Base-by-base conservation (phyloP, 2,888 invertebrate species). In the Drosophila paracracens region DNA sequence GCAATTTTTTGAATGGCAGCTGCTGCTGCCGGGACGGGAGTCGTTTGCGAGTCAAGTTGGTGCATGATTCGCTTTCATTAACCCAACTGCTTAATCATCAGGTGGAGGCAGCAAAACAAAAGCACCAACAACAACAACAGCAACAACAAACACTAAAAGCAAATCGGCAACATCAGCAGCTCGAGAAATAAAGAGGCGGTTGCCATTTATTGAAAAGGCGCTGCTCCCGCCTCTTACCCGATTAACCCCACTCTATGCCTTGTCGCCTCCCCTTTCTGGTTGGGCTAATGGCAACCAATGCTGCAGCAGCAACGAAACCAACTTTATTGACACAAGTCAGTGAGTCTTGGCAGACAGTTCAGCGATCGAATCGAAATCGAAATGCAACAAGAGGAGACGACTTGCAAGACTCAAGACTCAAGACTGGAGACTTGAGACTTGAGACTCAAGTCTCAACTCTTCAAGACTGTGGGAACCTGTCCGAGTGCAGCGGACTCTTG, bases 41-140 rank as follows among this genome's bases (percentile, higher is more conserved):
- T 63, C 57, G 67, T 35, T 62, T 31, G 73, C 56, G 66, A 56
- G 54, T 38, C 38, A 27, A 38, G 78, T 53, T 57, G 68, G 73
- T 81, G 88, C 90, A 87, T 90, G 90, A 79, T 88, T 88, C 75
- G 83, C 83, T 88, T 88, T 88, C 90, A 90, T 90, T 88, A 88
- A 74, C 74, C 82, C 82, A 88, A 83, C 80, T 88, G 89, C 87
- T 90, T 90, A 88, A 90, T 88, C 90, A 90, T 82, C 77, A 79
- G 64, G 56, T 70, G 77, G 52, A 50, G 63, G 51, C 56, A 38
- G n/a, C 40, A 56, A 25, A 52, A 25, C 46, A 46, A 46, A 46
- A 25, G 46, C 46, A 25, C 16, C 46, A 46, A 16, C 56, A 38
- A 27, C 50, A 38, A n/a, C 50, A 36, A 11, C 25, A 18, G 7